Evolutionary conservation across 2,113 vertebrate genomes (phyloP).

Genomic region (Sporophila hypoxantha): DNA sequence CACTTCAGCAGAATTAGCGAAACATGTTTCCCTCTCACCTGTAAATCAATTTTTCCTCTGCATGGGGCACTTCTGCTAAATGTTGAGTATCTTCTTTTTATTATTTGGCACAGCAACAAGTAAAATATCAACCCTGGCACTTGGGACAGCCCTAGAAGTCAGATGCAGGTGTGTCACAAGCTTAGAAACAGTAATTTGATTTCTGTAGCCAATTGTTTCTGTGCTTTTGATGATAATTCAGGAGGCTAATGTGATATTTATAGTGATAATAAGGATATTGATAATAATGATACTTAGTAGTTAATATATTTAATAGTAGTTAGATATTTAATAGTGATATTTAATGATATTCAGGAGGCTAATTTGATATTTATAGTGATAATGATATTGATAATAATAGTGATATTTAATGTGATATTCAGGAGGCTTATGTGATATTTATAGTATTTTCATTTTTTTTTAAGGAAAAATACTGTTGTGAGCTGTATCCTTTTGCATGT

Average conservation of each 20-base stretch:
- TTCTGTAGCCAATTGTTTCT: not conserved
- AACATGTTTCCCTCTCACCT: not conserved
- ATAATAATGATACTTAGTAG: no score
- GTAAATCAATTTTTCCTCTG: not conserved
- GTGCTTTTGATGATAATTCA: not conserved
- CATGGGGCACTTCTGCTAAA: not conserved
- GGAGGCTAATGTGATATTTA: no score
- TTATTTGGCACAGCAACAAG: not conserved
- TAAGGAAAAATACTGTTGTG: not conserved
- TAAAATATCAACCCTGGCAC: not conserved
- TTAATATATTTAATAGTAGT: no score
- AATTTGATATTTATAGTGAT: not conserved
- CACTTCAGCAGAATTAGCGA: not conserved
- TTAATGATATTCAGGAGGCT: not conserved
- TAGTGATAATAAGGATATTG: no score
- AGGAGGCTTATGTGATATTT: not conserved
- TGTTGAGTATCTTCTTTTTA: not conserved
- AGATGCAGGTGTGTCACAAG: not conserved
- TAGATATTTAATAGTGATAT: no score
- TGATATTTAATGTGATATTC: not conserved
- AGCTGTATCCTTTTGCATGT: not conserved
- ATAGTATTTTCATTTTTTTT: not conserved
- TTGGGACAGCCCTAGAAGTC: rapidly evolving
- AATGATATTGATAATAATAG: no score
- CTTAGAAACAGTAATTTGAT: not conserved